phyloP scores from a whole-genome alignment of 2,113 vertebrate genomes.

The Corapipo altera region DNA sequence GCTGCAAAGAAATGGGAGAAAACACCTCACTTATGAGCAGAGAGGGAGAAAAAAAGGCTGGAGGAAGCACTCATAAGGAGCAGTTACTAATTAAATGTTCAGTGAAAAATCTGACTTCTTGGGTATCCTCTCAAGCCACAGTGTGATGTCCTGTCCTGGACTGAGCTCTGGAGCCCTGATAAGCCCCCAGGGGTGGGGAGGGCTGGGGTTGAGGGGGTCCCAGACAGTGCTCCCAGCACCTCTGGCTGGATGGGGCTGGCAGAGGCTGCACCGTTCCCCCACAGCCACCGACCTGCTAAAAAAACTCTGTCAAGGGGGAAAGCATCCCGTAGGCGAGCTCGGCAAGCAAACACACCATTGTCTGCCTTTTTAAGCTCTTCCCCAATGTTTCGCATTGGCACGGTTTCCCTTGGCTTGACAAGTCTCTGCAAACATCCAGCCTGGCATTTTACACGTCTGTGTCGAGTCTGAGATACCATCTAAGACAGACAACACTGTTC shows the following conservation, averaged over 20 bases:
- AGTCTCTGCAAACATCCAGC: constrained; percentile 52
- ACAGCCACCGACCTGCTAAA: fast-evolving
- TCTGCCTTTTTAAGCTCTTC: constrained; percentile 46
- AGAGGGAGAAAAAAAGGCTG: not conserved
- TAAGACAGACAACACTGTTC: constrained; percentile 32
- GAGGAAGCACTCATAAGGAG: not conserved
- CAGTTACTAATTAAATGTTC: not conserved
- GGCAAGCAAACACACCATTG: not conserved
- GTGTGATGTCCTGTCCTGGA: not conserved
- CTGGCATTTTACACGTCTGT: constrained; percentile 44
- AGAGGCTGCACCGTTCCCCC: not conserved
- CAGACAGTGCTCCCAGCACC: not conserved
- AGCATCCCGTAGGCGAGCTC: not conserved
- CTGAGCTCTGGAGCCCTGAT: not conserved
- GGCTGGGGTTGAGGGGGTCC: fast-evolving
- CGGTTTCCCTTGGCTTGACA: constrained; percentile 23
- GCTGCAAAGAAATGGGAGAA: not conserved
- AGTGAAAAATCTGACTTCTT: not conserved
- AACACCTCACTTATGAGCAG: not conserved
- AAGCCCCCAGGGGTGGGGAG: not conserved
- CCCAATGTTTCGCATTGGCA: constrained; percentile 18
- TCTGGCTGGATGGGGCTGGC: not conserved
- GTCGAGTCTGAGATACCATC: constrained; percentile 59
- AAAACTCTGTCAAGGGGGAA: not conserved
- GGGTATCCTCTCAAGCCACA: not conserved